Conservation (phyloP, 2,888 invertebrate species). For the Dione vanillae region DNA sequence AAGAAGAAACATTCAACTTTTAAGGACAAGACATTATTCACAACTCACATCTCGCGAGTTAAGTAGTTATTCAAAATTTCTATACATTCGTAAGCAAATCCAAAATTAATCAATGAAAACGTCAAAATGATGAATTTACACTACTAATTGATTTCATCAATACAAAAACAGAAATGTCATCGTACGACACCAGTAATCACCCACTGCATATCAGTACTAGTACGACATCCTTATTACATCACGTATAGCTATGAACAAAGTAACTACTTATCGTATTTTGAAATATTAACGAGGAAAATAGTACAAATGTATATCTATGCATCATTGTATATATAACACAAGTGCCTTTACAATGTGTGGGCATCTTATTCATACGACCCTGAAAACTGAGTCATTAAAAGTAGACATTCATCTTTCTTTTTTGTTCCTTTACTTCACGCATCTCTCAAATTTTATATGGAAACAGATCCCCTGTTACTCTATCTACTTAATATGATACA, state of each 20-base stretch:
- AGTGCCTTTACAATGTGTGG: not conserved
- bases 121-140: not conserved
- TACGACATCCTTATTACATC: slow-evolving; percentile 8
- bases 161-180: slow-evolving; percentile 5
- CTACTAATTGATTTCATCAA: not conserved
- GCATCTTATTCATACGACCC: slow-evolving; percentile 3
- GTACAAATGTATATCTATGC: not conserved
- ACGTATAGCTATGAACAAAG: not conserved
- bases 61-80: not conserved
- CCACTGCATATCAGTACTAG: not conserved
- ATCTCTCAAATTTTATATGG: not conserved
- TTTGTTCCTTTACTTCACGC: slow-evolving; percentile 11
- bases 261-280: slow-evolving; percentile 2
- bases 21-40: not conserved
- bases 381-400: slow-evolving; percentile 11
- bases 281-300: slow-evolving; percentile 6
- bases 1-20: not conserved
- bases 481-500: not conserved
- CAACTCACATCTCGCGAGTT: not conserved
- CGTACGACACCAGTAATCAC: slow-evolving; percentile 6
- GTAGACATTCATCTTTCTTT: slow-evolving; percentile 1
- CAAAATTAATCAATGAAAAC: not conserved
- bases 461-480: not conserved
- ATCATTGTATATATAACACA: not conserved
- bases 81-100: not conserved